A percentile compares a stretch with the other conserved stretches of the same genome.
These are phyloP conservation scores for Pachyrhynchus sulphureomaculatus DNA, from an alignment of 1,140 invertebrate species.

Conservation along the genomic window DNA sequence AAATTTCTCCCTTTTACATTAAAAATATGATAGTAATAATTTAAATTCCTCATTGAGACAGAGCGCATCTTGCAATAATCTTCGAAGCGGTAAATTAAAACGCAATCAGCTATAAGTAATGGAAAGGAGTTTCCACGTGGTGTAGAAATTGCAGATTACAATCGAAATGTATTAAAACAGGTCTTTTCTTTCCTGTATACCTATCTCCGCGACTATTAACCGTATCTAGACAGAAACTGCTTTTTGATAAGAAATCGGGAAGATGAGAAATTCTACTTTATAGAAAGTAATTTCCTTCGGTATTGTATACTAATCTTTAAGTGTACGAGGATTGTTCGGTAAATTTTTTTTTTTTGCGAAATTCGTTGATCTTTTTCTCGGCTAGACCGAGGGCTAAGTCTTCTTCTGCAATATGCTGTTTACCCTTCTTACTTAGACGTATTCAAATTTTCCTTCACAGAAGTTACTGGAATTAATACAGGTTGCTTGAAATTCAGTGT, in stretches of 20 bases:
- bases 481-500: too few relatives aligned
- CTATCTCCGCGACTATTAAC: constrained; percentile 13
- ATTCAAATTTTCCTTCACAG: too few relatives aligned
- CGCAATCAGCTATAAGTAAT: constrained; percentile 30
- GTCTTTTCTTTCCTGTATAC: constrained; percentile 28
- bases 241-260: constrained; percentile 19
- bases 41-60: constrained; percentile 20
- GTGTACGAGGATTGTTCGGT: too few relatives aligned
- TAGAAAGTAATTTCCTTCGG: constrained; percentile 31
- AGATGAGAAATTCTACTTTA: constrained; percentile 22
- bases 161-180: constrained; percentile 32
- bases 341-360: too few relatives aligned
- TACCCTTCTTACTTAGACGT: too few relatives aligned
- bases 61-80: constrained; percentile 22
- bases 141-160: constrained; percentile 26
- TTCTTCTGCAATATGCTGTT: too few relatives aligned
- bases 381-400: too few relatives aligned
- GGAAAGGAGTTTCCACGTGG: constrained; percentile 23
- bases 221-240: constrained; percentile 8
- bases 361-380: too few relatives aligned
- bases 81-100: constrained; percentile 29
- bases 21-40: constrained; percentile 7
- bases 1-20: too few relatives aligned
- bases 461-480: too few relatives aligned
- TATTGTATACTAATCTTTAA: constrained; percentile 22